These are phyloP conservation scores for Ephydatia muelleri DNA, from an alignment of 37 sponge, comb jelly and placozoan genomes.

Conservation along the genomic window DNA sequence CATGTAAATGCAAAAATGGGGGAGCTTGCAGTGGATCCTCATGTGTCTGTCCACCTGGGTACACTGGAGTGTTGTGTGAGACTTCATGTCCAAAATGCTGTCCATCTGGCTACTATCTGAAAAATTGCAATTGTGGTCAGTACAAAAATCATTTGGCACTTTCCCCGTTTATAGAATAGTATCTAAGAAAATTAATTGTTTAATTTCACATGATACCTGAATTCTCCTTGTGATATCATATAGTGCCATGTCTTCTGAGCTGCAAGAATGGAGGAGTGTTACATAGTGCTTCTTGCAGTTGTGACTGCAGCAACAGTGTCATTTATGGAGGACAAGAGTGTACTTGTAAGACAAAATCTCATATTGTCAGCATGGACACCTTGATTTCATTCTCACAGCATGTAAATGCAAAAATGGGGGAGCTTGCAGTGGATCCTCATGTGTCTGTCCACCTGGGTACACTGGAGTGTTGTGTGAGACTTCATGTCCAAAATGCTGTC, in stretches of 20 bases:
- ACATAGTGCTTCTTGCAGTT: not conserved
- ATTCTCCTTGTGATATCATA: not conserved
- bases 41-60: too few relatives aligned
- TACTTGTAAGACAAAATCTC: not conserved
- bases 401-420: not conserved
- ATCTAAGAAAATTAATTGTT: not conserved
- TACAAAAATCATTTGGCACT: too few relatives aligned
- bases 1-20: too few relatives aligned
- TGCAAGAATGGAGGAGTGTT: not conserved
- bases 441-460: not conserved
- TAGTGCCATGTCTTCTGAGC: not conserved
- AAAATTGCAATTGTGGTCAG: too few relatives aligned
- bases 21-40: too few relatives aligned
- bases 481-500: not conserved
- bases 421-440: not conserved
- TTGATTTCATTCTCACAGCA: not conserved
- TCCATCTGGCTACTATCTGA: too few relatives aligned
- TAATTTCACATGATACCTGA: not conserved
- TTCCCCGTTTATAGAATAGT: too few relatives aligned
- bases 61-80: too few relatives aligned
- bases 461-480: not conserved
- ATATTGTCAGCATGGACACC: too few relatives aligned
- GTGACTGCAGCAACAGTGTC: not conserved
- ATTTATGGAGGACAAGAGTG: not conserved
- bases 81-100: too few relatives aligned